A percentile compares a stretch with the other conserved stretches of the same genome.
These are phyloP conservation scores for Euplagia quadripunctaria DNA, from an alignment of 2,888 invertebrate species.

Conservation along the genomic window DNA sequence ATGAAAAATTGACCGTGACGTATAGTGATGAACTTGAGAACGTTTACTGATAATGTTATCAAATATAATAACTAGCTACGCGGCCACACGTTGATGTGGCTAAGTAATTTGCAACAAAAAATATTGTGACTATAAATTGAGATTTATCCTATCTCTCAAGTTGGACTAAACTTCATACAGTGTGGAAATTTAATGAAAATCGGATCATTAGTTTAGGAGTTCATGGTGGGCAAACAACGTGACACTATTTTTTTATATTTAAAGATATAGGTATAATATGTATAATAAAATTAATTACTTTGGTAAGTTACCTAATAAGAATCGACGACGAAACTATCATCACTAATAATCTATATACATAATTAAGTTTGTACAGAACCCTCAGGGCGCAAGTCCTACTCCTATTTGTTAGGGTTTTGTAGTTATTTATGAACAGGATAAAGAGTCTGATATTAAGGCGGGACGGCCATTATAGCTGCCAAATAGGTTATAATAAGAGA, in stretches of 20 bases:
- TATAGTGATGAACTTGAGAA: not conserved
- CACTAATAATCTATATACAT: not conserved
- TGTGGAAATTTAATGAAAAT: too few relatives aligned
- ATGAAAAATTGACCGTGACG: not conserved
- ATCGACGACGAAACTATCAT: not conserved
- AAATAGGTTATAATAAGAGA: not conserved
- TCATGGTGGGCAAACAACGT: too few relatives aligned
- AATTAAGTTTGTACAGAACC: not conserved
- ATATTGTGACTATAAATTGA: too few relatives aligned
- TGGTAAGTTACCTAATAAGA: not conserved
- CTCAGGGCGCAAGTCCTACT: not conserved
- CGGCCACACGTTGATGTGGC: too few relatives aligned
- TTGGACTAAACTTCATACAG: too few relatives aligned
- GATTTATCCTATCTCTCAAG: too few relatives aligned
- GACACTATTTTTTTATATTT: too few relatives aligned
- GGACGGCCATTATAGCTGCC: conserved; percentile 1
- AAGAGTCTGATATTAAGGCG: conserved; percentile 1
- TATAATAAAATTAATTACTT: not conserved
- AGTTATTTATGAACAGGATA: conserved; percentile 6
- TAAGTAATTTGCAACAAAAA: too few relatives aligned
- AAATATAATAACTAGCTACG: too few relatives aligned
- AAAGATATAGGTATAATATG: too few relatives aligned
- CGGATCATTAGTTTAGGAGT: too few relatives aligned
- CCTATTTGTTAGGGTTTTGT: conserved; percentile 1
- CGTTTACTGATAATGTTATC: too few relatives aligned